Evolutionary conservation across 2,113 vertebrate species (phyloP).

Genomic region (Calonectris borealis): DNA sequence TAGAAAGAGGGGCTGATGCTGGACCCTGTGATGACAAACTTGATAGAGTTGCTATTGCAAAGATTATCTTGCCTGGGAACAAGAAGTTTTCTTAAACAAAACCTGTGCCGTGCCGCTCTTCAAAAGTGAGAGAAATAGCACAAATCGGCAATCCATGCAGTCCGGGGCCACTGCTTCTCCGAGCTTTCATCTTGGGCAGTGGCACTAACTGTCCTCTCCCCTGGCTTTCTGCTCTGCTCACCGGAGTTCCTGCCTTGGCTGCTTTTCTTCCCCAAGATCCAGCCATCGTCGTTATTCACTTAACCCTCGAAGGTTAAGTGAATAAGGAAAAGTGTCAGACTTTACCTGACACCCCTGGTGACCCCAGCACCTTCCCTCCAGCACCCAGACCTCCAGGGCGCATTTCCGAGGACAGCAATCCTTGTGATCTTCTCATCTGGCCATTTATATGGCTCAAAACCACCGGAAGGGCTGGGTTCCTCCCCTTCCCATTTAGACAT

Average conservation of each 20-base stretch:
- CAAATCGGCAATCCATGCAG: not conserved
- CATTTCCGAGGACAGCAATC: not conserved
- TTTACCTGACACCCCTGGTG: not conserved
- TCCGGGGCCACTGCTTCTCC: fast-evolving
- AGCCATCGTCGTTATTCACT: not conserved
- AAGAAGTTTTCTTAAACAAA: not conserved
- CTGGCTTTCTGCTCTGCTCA: not conserved
- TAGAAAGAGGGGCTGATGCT: not conserved
- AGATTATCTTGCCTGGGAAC: not conserved
- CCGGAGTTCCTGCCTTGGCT: not conserved
- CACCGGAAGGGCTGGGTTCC: not conserved
- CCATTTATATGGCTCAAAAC: not conserved
- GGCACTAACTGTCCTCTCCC: not conserved
- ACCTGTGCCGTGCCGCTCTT: not conserved
- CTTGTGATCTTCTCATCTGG: not conserved
- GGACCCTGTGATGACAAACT: not conserved
- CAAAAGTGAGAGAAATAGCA: not conserved
- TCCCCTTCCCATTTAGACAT: not conserved
- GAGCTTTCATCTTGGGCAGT: not conserved
- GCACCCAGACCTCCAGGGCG: not conserved
- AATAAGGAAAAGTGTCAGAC: not conserved
- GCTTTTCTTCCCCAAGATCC: not conserved
- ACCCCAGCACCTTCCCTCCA: not conserved
- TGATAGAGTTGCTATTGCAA: fast-evolving
- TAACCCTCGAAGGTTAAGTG: not conserved